phyloP scores from a whole-genome alignment of 2,888 invertebrate species.

The Heliconius ismenius region DNA sequence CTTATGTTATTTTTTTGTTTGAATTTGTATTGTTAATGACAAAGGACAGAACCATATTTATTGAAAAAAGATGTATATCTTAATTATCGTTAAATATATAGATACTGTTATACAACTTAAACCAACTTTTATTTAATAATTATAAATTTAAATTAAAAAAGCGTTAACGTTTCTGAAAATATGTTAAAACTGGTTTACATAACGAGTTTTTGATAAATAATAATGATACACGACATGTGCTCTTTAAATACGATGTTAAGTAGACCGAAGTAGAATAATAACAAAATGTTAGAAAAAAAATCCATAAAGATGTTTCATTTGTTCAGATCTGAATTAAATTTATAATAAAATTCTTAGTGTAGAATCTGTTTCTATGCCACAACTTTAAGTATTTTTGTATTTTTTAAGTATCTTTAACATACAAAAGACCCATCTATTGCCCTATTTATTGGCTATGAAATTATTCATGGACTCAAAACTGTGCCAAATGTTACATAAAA shows the following conservation, averaged over 20 bases:
- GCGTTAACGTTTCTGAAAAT: neutral
- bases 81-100: neutral
- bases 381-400: too few relatives aligned
- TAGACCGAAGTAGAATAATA: neutral
- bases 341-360: neutral
- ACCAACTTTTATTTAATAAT: neutral
- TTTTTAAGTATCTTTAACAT: too few relatives aligned
- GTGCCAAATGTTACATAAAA: neutral
- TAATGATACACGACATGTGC: neutral
- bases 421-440: too few relatives aligned
- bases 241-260: constrained; percentile 4
- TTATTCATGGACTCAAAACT: neutral
- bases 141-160: neutral
- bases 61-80: neutral
- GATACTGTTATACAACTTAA: neutral
- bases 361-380: neutral
- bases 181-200: neutral
- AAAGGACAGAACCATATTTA: neutral
- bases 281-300: neutral
- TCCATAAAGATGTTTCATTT: neutral
- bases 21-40: neutral
- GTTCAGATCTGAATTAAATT: neutral
- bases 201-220: constrained; percentile 16
- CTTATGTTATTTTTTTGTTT: neutral
- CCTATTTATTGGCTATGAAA: too few relatives aligned